Conservation (phyloP, 1,140 invertebrate genomes). For the Aplysia californica region DNA sequence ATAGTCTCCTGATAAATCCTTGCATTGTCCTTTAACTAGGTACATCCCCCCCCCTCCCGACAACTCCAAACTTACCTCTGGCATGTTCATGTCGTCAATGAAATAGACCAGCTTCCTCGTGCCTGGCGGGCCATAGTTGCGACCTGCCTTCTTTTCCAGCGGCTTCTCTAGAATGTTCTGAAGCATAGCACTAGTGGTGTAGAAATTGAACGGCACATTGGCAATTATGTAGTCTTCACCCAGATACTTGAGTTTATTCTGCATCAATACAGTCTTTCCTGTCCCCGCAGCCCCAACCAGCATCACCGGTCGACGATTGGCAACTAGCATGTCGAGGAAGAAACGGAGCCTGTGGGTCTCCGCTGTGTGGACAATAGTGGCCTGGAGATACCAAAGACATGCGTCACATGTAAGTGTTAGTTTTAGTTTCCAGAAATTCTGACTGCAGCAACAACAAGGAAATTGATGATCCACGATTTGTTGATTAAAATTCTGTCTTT, state of each 20-base stretch:
- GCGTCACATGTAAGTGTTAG: neutral
- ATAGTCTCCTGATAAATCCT: neutral
- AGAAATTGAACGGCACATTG: constrained; percentile 97
- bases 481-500: no score
- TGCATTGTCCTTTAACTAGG: neutral
- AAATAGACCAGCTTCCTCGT: constrained; percentile 95
- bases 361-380: constrained; percentile 89
- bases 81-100: constrained; percentile 98
- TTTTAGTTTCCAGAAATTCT: neutral
- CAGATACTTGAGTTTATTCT: constrained; percentile 85
- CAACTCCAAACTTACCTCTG: constrained; percentile 89
- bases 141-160: constrained; percentile 95
- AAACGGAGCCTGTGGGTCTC: constrained; percentile 91
- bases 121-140: constrained; percentile 95
- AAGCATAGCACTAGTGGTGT: constrained; percentile 78
- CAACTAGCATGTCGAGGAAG: constrained; percentile 91
- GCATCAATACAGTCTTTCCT: constrained; percentile 71
- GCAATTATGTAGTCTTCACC: constrained; percentile 88
- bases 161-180: constrained; percentile 95
- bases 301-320: constrained; percentile 90
- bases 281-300: constrained; percentile 86
- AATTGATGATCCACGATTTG: no score
- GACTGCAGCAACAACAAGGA: no score
- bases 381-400: no score
- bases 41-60: no score